Conservation (phyloP, 2,888 invertebrate species). For the Andricus quercusramuli region DNA sequence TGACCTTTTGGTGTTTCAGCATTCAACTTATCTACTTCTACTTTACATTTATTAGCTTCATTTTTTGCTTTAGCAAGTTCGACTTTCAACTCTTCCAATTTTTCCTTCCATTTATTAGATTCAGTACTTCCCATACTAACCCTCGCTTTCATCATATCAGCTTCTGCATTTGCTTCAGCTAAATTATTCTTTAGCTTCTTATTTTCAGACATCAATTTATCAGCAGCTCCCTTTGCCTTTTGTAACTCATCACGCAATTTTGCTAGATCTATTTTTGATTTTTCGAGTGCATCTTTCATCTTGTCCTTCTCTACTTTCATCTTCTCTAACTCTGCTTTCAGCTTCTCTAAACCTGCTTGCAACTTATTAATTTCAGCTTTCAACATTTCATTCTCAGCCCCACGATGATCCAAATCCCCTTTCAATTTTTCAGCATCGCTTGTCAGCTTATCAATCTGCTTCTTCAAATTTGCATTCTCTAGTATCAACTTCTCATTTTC, state of each 20-base stretch:
- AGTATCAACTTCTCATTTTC: conserved; percentile 43
- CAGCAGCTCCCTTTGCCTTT: conserved; percentile 9
- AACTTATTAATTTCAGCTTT: conserved; percentile 34
- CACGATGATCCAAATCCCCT: conserved; percentile 44
- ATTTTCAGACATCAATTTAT: conserved; percentile 43
- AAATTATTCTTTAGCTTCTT: conserved; percentile 42
- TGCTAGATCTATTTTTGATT: conserved; percentile 41
- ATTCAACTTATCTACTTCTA: conserved; percentile 43
- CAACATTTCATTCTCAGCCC: conserved; percentile 50
- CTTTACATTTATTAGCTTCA: conserved; percentile 51
- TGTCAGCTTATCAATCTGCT: conserved; percentile 47
- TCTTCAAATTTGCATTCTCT: conserved; percentile 48
- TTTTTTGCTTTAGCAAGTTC: conserved; percentile 48
- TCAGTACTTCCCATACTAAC: conserved; percentile 42
- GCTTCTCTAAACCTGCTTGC: conserved; percentile 24
- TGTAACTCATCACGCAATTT: conserved; percentile 27
- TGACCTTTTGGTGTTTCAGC: not conserved
- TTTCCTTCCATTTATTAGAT: conserved; percentile 46
- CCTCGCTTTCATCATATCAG: conserved; percentile 29
- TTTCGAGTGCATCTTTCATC: conserved; percentile 47
- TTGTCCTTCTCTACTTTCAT: conserved; percentile 48
- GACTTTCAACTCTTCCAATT: conserved; percentile 45
- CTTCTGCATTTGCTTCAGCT: not conserved
- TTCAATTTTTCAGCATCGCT: conserved; percentile 52
- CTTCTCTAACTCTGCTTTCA: conserved; percentile 38